Conservation (phyloP, 35 echinoderm and acorn worm species). For the Stichopus chloronotus region DNA sequence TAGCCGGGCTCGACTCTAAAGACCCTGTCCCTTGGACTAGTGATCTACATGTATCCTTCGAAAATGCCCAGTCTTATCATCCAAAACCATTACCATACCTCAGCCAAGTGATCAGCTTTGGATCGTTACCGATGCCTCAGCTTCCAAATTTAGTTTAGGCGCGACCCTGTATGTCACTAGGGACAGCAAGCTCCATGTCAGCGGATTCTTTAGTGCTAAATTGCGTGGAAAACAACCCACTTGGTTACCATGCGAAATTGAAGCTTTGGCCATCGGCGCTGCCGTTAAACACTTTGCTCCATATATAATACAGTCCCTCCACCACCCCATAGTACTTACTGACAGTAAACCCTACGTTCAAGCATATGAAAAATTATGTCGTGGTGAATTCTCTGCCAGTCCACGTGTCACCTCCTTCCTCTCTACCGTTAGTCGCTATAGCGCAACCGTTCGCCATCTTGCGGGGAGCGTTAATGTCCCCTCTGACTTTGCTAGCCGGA, state of each 20-base stretch:
- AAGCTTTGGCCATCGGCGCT: too few relatives aligned
- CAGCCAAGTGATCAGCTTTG: not conserved
- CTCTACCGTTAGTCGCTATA: slow-evolving; percentile 62
- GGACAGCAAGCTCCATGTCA: slow-evolving; percentile 1
- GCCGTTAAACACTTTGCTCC: too few relatives aligned
- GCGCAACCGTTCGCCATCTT: slow-evolving; percentile 69
- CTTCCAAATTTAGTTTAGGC: too few relatives aligned
- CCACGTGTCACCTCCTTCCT: slow-evolving; percentile 71
- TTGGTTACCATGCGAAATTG: not conserved
- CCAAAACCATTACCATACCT: slow-evolving; percentile 60
- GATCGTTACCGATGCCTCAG: too few relatives aligned
- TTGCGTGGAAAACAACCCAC: not conserved
- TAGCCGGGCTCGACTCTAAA: slow-evolving; percentile 55
- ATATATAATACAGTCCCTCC: too few relatives aligned
- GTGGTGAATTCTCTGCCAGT: too few relatives aligned
- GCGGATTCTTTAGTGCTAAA: not conserved
- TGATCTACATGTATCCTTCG: slow-evolving; percentile 44
- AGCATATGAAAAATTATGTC: too few relatives aligned
- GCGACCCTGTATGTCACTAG: not conserved
- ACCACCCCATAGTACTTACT: too few relatives aligned
- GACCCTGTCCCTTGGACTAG: slow-evolving; percentile 60
- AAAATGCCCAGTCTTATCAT: slow-evolving; percentile 6
- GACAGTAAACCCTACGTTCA: too few relatives aligned
- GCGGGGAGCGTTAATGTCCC: slow-evolving; percentile 72
- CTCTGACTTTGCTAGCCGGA: slow-evolving; percentile 75